Conservation (phyloP, 2,797 vertebrate species). For the Mareca penelope region DNA sequence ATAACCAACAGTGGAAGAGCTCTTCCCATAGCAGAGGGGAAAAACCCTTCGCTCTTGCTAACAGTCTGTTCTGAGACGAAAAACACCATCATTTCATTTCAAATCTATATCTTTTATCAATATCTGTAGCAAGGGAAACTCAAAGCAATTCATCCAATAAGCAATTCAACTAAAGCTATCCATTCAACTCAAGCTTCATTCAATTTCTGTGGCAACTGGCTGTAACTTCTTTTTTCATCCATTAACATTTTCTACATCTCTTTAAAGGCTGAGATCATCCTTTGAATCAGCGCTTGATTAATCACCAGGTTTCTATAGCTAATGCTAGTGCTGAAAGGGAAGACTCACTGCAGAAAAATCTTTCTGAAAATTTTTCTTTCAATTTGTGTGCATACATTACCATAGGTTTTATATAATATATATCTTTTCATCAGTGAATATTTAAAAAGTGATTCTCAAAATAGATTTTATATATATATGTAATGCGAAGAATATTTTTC, state of each 20-base stretch:
- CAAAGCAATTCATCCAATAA: slow-evolving; percentile 1
- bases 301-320: not conserved
- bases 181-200: not conserved
- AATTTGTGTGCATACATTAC: not conserved
- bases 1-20: not conserved
- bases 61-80: not conserved
- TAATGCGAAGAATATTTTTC: not conserved
- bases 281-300: not conserved
- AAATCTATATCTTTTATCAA: not conserved
- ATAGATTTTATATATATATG: not conserved
- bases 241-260: slow-evolving; percentile 8
- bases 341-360: not conserved
- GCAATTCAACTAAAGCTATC: slow-evolving; percentile 1
- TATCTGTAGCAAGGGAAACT: not conserved
- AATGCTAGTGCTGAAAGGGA: not conserved
- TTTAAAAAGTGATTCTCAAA: not conserved
- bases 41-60: not conserved
- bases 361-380: not conserved
- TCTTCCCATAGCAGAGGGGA: not conserved
- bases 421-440: not conserved
- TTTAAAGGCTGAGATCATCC: not conserved
- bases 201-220: not conserved
- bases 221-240: slow-evolving; percentile 36
- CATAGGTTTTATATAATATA: not conserved
- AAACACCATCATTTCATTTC: not conserved